Evolutionary conservation across 2,113 vertebrate genomes (phyloP).

Genomic region (Euleptes europaea): DNA sequence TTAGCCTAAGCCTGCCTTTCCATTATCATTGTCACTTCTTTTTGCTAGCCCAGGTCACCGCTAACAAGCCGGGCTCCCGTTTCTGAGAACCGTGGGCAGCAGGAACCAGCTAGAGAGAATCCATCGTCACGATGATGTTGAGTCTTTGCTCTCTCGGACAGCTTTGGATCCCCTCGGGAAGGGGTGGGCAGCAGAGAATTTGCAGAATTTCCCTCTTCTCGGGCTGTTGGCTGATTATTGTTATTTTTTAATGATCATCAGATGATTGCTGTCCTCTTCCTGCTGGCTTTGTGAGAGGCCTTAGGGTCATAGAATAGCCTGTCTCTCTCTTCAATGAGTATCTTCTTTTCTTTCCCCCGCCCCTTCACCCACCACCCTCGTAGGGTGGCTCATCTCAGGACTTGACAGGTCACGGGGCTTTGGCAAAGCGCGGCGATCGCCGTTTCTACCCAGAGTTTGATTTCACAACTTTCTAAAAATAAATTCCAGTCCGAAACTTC

Average conservation of each 20-base stretch:
- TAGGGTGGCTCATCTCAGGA: constrained; percentile 41
- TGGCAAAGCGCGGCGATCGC: constrained; percentile 47
- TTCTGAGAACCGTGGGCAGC: constrained; percentile 6
- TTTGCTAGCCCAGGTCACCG: constrained; percentile 9
- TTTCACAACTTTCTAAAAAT: constrained; percentile 67
- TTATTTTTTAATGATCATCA: not conserved
- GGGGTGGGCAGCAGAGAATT: not conserved
- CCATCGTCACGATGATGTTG: not conserved
- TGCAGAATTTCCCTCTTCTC: not conserved
- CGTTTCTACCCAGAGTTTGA: constrained; percentile 44
- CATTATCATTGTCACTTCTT: not conserved
- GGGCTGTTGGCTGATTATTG: not conserved
- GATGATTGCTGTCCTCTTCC: not conserved
- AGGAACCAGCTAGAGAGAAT: not conserved
- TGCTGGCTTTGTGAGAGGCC: not conserved
- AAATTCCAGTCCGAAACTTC: constrained; percentile 24
- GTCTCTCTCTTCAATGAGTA: constrained; percentile 20
- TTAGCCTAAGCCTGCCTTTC: not conserved
- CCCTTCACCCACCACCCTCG: constrained; percentile 13
- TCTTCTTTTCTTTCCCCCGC: not conserved
- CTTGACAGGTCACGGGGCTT: constrained; percentile 38
- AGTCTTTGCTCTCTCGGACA: not conserved
- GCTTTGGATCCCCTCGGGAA: not conserved
- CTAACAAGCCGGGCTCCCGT: constrained; percentile 1
- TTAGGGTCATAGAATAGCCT: not conserved